Conservation (phyloP, 2,797 vertebrate species). For the Helicolenus hilgendorfi region DNA sequence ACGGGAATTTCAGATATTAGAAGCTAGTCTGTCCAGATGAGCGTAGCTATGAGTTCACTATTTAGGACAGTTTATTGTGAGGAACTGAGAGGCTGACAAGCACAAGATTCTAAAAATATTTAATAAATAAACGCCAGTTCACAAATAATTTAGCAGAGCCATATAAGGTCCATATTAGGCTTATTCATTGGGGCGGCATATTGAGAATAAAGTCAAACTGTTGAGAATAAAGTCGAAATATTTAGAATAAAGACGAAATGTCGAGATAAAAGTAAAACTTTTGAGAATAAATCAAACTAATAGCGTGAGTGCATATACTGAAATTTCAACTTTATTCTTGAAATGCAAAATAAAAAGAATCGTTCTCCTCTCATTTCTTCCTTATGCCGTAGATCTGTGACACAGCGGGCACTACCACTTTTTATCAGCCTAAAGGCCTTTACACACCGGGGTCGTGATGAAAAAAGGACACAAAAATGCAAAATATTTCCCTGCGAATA, state of each 20-base stretch:
- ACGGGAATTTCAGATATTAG: conserved; percentile 45
- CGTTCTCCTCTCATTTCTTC: background rate
- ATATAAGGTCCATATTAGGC: background rate
- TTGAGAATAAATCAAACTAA: background rate
- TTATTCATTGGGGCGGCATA: background rate
- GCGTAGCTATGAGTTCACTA: conserved; percentile 24
- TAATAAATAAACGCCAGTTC: background rate
- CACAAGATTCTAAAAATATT: background rate
- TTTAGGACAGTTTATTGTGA: conserved; percentile 13
- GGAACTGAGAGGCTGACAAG: background rate
- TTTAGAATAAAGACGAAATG: background rate
- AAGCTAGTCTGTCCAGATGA: conserved; percentile 50
- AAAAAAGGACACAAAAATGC: too few species aligned
- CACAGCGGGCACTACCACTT: background rate
- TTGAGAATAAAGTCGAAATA: background rate
- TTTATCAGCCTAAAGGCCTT: background rate
- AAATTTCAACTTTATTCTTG: background rate
- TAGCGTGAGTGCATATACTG: background rate
- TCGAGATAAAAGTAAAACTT: background rate
- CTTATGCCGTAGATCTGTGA: background rate
- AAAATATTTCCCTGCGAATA: too few species aligned
- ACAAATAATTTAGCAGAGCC: background rate
- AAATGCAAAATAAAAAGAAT: background rate
- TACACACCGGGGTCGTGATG: too few species aligned
- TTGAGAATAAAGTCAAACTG: background rate